These are phyloP conservation scores for Murina feae DNA, from an alignment of 2,113 vertebrate species.

Conservation along the genomic window DNA sequence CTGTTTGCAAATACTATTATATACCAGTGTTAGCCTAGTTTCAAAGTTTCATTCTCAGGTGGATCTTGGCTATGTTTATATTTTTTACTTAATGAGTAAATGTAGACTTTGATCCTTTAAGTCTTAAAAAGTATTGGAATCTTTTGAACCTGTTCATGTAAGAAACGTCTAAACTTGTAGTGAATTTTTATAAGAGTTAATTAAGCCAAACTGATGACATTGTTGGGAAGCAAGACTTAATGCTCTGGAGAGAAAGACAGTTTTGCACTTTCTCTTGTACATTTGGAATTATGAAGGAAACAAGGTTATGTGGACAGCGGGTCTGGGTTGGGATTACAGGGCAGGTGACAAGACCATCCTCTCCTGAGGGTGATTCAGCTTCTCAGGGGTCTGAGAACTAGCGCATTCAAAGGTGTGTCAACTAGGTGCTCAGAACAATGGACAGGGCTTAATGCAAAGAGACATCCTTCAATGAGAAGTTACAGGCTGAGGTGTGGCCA, in stretches of 20 bases:
- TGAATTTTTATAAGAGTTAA: not conserved
- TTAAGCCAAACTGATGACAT: not conserved
- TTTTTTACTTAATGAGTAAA: not conserved
- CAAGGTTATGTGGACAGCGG: not conserved
- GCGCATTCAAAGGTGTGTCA: not conserved
- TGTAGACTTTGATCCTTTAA: not conserved
- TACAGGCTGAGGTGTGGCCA: no score
- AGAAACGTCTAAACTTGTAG: not conserved
- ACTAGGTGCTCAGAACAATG: not conserved
- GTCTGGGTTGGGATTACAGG: not conserved
- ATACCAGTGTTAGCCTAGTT: not conserved
- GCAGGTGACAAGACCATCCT: not conserved
- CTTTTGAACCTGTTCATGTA: not conserved
- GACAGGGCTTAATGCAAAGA: not conserved
- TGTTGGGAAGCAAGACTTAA: not conserved
- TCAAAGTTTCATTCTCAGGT: slow-evolving; percentile 10
- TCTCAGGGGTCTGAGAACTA: not conserved
- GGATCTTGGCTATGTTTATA: not conserved
- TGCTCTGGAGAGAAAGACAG: not conserved
- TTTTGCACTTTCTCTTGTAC: not conserved
- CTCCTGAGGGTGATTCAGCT: not conserved
- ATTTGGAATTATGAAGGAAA: not conserved
- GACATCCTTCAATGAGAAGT: not conserved
- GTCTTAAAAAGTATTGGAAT: not conserved
- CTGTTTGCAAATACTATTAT: not conserved